A percentile compares a stretch with the other conserved stretches of the same genome.
Evolutionary conservation across 2,888 invertebrate species (phyloP).

Genomic region (Pasiphila rectangulata): DNA sequence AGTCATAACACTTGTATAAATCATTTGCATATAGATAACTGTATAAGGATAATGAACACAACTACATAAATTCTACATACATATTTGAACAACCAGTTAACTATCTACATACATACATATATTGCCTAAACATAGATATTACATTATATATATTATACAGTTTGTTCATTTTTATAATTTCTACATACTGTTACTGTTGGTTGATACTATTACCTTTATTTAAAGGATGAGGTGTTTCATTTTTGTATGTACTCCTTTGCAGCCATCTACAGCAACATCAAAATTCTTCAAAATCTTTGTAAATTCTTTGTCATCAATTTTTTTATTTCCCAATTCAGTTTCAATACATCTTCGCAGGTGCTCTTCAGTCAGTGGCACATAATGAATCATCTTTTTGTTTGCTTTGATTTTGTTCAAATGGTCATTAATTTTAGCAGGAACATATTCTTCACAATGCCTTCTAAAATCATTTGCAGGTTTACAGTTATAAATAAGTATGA

Average conservation of each 20-base stretch:
- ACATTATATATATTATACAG: slow-evolving; percentile 3
- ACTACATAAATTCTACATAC: slow-evolving; percentile 2
- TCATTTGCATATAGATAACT: background rate
- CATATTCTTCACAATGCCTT: slow-evolving; percentile 49
- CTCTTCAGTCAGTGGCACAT: slow-evolving; percentile 50
- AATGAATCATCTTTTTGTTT: slow-evolving; percentile 53
- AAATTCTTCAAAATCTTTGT: slow-evolving; percentile 56
- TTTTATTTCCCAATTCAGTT: slow-evolving; percentile 46
- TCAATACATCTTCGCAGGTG: slow-evolving; percentile 61
- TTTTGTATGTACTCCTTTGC: slow-evolving; percentile 72
- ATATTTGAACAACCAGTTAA: slow-evolving; percentile 3
- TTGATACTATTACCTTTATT: slow-evolving; percentile 24
- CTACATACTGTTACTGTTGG: too few relatives aligned
- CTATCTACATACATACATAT: slow-evolving; percentile 10
- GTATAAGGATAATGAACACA: background rate
- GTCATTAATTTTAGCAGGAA: slow-evolving; percentile 41
- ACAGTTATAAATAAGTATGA: slow-evolving; percentile 67
- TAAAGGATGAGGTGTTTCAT: slow-evolving; percentile 50
- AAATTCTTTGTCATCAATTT: slow-evolving; percentile 39
- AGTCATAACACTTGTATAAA: background rate
- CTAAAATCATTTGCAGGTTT: slow-evolving; percentile 40
- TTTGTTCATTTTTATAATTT: slow-evolving; percentile 11
- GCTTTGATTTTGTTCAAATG: slow-evolving; percentile 46
- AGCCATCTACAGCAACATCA: slow-evolving; percentile 65
- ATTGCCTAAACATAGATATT: background rate